phyloP scores from a whole-genome alignment of 2,797 vertebrate genomes.

The Aulostomus chinensis region DNA sequence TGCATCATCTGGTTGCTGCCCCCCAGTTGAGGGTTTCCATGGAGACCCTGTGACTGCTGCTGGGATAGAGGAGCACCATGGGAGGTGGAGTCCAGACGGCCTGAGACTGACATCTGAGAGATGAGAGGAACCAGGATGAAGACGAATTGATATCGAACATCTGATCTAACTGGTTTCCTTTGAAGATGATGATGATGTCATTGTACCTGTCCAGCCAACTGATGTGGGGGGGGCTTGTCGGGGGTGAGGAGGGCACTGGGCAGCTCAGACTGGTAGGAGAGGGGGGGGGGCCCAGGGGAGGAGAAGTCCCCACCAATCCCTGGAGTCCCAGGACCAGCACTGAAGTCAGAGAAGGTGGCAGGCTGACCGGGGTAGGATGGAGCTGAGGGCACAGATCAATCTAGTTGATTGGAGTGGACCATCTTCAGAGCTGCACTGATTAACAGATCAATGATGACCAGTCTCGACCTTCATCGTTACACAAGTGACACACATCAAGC shows the following conservation, averaged over 20 bases:
- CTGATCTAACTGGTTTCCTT: too few species aligned
- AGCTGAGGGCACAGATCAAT: constrained; percentile 62
- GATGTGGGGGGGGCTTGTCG: constrained; percentile 80
- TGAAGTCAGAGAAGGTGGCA: constrained; percentile 82
- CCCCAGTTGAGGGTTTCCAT: constrained; percentile 67
- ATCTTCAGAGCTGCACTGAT: too few species aligned
- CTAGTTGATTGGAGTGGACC: background rate
- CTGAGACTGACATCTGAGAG: constrained; percentile 75
- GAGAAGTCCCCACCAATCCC: constrained; percentile 76
- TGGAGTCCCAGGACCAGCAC: constrained; percentile 70
- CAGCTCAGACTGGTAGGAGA: constrained; percentile 88
- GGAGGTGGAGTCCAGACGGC: constrained; percentile 80
- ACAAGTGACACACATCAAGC: too few species aligned
- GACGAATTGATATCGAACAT: too few species aligned
- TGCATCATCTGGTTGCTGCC: constrained; percentile 73
- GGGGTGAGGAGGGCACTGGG: constrained; percentile 82
- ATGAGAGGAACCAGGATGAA: background rate
- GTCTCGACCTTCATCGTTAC: too few species aligned
- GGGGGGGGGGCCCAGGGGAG: constrained; percentile 75
- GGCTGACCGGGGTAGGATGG: constrained; percentile 81
- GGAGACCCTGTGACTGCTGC: constrained; percentile 78
- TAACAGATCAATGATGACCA: too few species aligned
- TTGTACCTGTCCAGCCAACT: constrained; percentile 83
- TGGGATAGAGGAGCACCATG: constrained; percentile 73
- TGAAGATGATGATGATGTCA: background rate